Percentiles rank a stretch among this genome's conserved stretches.
Evolutionary conservation across 2,888 invertebrate genomes (phyloP).

Genomic region (Andrena haemorrhoa): DNA sequence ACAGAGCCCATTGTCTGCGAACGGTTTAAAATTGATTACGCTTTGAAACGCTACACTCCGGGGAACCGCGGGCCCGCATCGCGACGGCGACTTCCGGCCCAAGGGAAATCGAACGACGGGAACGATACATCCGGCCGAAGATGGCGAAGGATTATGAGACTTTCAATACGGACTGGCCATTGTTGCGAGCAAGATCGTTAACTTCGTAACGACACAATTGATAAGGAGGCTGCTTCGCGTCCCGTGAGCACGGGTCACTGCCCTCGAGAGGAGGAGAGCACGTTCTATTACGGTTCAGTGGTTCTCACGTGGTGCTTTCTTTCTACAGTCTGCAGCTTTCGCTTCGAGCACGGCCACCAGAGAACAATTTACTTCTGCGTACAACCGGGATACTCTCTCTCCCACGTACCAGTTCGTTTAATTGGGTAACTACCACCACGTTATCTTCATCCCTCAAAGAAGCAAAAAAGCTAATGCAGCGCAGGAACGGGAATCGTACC

Average conservation of each 20-base stretch:
- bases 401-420: background rate
- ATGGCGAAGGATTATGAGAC: constrained; percentile 69
- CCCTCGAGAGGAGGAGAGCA: constrained; percentile 50
- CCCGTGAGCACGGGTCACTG: constrained; percentile 71
- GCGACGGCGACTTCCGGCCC: constrained; percentile 66
- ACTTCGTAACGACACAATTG: constrained; percentile 79
- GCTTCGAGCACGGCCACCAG: constrained; percentile 1
- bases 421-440: background rate
- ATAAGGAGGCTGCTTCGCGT: constrained; percentile 70
- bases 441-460: background rate
- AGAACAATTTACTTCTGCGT: constrained; percentile 7
- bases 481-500: no score
- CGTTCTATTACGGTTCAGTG: constrained; percentile 64
- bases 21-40: constrained; percentile 68
- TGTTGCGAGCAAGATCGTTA: constrained; percentile 78
- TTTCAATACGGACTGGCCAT: constrained; percentile 72
- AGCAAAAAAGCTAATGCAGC: background rate
- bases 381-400: background rate
- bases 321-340: background rate
- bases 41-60: constrained; percentile 44
- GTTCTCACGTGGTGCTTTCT: constrained; percentile 58
- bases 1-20: constrained; percentile 54
- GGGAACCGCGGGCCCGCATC: constrained; percentile 49
- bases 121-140: constrained; percentile 69
- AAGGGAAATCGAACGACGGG: constrained; percentile 71